Evolutionary conservation across 2,888 invertebrate genomes (phyloP), one percentile per base, ranked within the genome.

Genomic region (Congeria kusceri): DNA sequence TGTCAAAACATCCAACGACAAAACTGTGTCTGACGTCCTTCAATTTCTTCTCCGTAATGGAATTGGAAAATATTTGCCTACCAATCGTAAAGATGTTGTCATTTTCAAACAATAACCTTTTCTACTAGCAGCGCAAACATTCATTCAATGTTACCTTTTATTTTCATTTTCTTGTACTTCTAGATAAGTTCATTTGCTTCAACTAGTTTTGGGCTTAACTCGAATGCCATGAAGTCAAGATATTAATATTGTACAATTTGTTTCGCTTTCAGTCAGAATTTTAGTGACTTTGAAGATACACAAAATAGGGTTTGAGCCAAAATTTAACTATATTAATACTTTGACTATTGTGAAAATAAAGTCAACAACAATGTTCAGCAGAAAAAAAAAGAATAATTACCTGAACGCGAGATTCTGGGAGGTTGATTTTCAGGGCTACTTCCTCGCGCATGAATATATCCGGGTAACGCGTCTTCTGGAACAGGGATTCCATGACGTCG

Each of bases 371-470:
- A 23, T 56, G 23, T 56, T 27, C 27, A 25, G 28, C 15, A 27
- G 27, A 27, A 28, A 9, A 25, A 27, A 28, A 32, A 29, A 15
- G 32, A n/a, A 25, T 78, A 53, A 20, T 77, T 86, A 87, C 87
- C 85, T 87, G 87, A 27, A 87, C 87, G 94, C 99, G 95, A 28
- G 98, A 98, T 94, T 99, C 99, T 0, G 99, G 98, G 63, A 99
- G 95, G 94, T 97, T 98, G 91, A 99, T 99, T 94, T 99, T 99
- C 73, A 98, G 94, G 0, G 99, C 99, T 62, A 99, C 99, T 94
- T 99, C 99, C 92, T 99, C 99, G 73, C 99, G 95, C 98, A 99
- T 98, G 95, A 99, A 99, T 93, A 99, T 99, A 94, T 99, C 99
- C 4, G 99, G 95, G 88, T 99, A 99, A 90, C 99, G 95, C 11